Percentiles rank a stretch among this genome's conserved stretches.
Evolutionary conservation across 2,797 vertebrate species (phyloP).

Genomic region (Corythornis leucogaster): DNA sequence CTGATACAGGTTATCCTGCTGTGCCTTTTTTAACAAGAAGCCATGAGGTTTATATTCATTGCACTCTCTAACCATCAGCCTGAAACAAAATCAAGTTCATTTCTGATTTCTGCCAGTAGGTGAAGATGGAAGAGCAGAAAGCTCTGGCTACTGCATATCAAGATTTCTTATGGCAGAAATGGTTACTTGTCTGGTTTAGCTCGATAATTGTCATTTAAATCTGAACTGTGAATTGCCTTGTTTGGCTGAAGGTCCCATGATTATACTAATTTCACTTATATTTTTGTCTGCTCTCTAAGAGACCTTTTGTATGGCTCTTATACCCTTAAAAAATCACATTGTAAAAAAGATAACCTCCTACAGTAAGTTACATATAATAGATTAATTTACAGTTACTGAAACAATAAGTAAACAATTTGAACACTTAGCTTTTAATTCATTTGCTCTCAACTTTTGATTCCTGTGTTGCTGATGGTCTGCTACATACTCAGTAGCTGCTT

Average conservation of each 20-base stretch:
- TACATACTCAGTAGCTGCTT: neutral
- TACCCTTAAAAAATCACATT: neutral
- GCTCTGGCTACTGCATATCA: neutral
- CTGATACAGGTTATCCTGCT: neutral
- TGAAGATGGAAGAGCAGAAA: neutral
- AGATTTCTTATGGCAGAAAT: neutral
- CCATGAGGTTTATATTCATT: neutral
- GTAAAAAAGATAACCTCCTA: neutral
- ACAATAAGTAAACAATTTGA: neutral
- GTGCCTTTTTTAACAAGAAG: neutral
- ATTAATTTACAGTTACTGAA: neutral
- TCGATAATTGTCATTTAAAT: neutral
- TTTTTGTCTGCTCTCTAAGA: neutral
- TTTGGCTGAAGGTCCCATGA: neutral
- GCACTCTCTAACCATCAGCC: neutral
- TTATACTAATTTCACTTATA: neutral
- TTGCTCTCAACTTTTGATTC: neutral
- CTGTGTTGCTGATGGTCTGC: neutral
- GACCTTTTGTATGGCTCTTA: neutral
- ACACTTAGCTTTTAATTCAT: neutral
- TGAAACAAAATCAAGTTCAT: neutral
- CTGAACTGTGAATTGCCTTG: neutral
- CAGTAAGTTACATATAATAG: neutral
- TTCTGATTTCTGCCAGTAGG: neutral
- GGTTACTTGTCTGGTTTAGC: neutral